phyloP scores from a whole-genome alignment of 2,113 vertebrate species.

The Pangasianodon hypophthalmus region DNA sequence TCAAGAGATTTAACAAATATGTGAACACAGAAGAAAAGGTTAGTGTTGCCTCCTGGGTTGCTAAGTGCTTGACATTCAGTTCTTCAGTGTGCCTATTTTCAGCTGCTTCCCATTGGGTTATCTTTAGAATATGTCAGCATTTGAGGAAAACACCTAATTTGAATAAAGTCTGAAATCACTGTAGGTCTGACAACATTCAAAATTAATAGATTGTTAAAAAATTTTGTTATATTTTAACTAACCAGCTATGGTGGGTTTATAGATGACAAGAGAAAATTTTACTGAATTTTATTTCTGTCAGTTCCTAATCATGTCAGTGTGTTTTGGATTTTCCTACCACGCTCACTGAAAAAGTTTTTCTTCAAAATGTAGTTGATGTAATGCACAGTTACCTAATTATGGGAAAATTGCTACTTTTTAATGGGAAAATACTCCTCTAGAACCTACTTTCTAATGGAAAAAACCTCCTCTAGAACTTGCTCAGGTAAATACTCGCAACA shows the following conservation, averaged over 20 bases:
- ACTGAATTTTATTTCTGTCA: background rate
- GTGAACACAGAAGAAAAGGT: slow-evolving; percentile 98
- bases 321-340: background rate
- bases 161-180: background rate
- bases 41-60: background rate
- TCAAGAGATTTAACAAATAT: slow-evolving; percentile 98
- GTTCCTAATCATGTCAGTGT: background rate
- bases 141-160: background rate
- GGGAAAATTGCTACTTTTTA: background rate
- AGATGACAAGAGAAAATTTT: background rate
- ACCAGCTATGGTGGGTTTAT: background rate
- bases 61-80: background rate
- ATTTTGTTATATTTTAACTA: background rate
- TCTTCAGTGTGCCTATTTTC: background rate
- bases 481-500: background rate
- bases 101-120: background rate
- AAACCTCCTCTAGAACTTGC: background rate
- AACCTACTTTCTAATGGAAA: background rate
- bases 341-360: background rate
- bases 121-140: background rate
- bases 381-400: background rate
- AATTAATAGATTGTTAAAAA: background rate
- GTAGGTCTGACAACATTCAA: background rate
- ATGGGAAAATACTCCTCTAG: background rate
- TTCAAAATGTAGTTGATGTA: background rate